A percentile compares a stretch with the other conserved stretches of the same genome.
These are phyloP conservation scores for Zygaena filipendulae DNA, from an alignment of 2,888 invertebrate species.

Conservation along the genomic window DNA sequence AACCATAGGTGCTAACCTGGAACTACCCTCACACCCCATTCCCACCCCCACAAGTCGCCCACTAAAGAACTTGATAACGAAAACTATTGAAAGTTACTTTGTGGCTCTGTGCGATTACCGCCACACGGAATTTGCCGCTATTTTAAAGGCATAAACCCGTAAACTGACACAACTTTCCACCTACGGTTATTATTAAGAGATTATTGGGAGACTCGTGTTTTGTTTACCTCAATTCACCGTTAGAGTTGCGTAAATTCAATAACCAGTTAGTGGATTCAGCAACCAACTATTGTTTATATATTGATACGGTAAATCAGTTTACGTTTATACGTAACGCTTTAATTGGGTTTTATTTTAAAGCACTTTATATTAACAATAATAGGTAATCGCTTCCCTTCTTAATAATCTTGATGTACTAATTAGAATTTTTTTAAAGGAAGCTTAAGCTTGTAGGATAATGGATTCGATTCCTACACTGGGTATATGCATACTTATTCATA, in stretches of 20 bases:
- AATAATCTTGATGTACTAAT: no score
- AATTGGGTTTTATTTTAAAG: no score
- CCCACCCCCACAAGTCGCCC: constrained; percentile 21
- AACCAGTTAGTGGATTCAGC: constrained; percentile 22
- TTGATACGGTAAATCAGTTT: constrained; percentile 24
- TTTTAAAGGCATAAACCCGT: constrained; percentile 32
- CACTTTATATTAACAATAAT: no score
- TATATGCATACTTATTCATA: no score
- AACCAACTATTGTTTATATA: constrained; percentile 32
- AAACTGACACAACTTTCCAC: no score
- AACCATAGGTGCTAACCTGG: constrained; percentile 57
- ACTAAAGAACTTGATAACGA: constrained; percentile 34
- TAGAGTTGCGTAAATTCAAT: constrained; percentile 51
- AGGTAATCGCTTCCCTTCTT: no score
- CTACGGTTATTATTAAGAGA: constrained; percentile 42
- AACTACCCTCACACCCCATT: constrained; percentile 29
- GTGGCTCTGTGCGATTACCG: constrained; percentile 40
- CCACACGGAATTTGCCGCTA: constrained; percentile 24
- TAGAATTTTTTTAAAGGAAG: no score
- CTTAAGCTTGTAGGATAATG: no score
- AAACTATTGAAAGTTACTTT: constrained; percentile 59
- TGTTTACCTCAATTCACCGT: constrained; percentile 31
- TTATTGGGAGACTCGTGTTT: constrained; percentile 33
- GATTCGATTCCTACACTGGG: no score
- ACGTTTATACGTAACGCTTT: constrained; percentile 1